Conservation (phyloP, 2,113 vertebrate species). For the Fukomys damarensis region DNA sequence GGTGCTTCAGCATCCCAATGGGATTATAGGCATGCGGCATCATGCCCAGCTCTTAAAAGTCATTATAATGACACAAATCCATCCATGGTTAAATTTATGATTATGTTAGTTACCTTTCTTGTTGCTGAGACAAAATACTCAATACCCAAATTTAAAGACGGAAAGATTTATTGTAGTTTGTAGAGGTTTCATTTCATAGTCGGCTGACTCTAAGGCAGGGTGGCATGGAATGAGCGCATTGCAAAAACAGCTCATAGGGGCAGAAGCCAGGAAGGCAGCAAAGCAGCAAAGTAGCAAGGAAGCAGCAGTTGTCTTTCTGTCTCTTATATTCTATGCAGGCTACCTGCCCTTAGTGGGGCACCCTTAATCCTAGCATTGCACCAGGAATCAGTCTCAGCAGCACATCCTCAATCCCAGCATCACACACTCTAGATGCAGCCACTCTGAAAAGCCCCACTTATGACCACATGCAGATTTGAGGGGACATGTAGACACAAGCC, state of each 20-base stretch:
- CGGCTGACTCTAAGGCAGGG: neutral
- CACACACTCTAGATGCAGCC: neutral
- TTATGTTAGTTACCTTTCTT: neutral
- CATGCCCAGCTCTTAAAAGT: slow-evolving; percentile 3
- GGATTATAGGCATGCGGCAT: neutral
- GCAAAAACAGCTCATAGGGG: neutral
- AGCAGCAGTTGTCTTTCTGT: neutral
- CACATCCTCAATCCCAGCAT: neutral
- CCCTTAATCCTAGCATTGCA: neutral
- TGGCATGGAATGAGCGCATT: neutral
- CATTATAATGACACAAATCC: neutral
- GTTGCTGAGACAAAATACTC: neutral
- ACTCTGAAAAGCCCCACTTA: neutral
- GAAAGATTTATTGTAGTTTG: neutral
- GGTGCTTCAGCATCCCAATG: neutral
- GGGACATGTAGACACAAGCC: neutral
- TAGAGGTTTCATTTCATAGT: neutral
- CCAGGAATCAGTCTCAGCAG: neutral
- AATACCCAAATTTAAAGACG: neutral
- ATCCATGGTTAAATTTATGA: slow-evolving; percentile 19
- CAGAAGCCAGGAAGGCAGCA: neutral
- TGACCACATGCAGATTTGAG: neutral
- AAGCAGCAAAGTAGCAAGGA: neutral
- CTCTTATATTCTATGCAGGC: neutral
- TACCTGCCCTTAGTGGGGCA: neutral